Evolutionary conservation across 2,797 vertebrate species (phyloP), one percentile per base, ranked within the genome.

Genomic region (Rhinichthys osculus): DNA sequence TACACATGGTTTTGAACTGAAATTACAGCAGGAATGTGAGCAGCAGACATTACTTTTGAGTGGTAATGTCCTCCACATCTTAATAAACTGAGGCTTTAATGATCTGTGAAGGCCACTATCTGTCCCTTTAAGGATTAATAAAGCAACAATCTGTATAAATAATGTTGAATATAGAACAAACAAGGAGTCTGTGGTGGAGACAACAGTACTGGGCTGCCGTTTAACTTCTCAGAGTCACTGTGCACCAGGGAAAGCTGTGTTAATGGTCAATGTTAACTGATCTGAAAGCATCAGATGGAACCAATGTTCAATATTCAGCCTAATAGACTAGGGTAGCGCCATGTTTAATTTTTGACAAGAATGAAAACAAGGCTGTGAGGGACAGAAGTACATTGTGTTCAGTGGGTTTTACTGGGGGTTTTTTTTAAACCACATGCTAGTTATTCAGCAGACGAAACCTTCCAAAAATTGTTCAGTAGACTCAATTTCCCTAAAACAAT

Each of bases 31-130:
- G 35, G 23, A 42, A 70, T 54, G 11, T 4, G 47, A 70, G 11
- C 17, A 84, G 38, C 7, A 79, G 33, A 23, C 17, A 69, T 67
- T 50, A 33, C 40, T 78, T 78, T 57, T 52, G 44, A 78, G 73
- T 3, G 17, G 47, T 42, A 16, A 83, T 66, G 30, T 64, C 21
- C 66, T 64, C 21, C 66, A 70, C 50, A 77, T 78, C 17, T 69
- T 42, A 21, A 84, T 52, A 57, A 78, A 84, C 13, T 11, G 52
- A 71, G 19, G 40, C 76, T 81, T 71, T 72, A 81, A 71, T 73
- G 69, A 81, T n/a, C 78, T 50, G 33, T 7, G 23, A 81, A 73
- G 57, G 40, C 30, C 67, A 85, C 59, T 85, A 73, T 64, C 67
- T 19, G 27, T 79, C 66, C 14, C 19, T 79, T 79, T 47, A 44